Percentiles rank a stretch among this genome's conserved stretches.
Evolutionary conservation across 1,140 invertebrate species (phyloP).

Genomic region (Andricus grossulariae): DNA sequence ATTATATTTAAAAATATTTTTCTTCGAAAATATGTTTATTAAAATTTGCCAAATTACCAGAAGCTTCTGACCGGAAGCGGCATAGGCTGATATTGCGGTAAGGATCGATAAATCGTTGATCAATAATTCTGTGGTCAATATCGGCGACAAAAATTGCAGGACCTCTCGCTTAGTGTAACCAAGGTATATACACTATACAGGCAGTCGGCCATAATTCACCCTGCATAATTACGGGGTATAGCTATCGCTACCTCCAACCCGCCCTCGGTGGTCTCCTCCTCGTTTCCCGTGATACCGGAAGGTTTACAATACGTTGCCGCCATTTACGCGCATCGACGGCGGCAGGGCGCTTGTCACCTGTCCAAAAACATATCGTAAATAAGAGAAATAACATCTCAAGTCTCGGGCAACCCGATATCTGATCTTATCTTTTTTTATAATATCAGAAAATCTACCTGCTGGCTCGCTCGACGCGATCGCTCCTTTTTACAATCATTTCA

Average conservation of each 20-base stretch:
- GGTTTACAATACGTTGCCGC: slow-evolving; percentile 35
- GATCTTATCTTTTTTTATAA: neutral
- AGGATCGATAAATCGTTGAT: neutral
- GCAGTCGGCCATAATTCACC: slow-evolving; percentile 62
- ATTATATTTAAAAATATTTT: no score
- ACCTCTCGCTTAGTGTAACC: slow-evolving; percentile 42
- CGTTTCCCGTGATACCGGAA: slow-evolving; percentile 40
- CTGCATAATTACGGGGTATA: slow-evolving; percentile 62
- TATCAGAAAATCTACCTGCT: slow-evolving; percentile 9
- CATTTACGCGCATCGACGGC: slow-evolving; percentile 47
- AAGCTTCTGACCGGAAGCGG: neutral
- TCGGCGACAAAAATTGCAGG: neutral
- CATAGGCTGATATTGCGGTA: neutral
- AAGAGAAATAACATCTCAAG: slow-evolving; percentile 64
- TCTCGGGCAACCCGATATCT: slow-evolving; percentile 16
- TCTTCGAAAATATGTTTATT: no score
- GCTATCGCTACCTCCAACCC: slow-evolving; percentile 36
- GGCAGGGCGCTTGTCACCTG: slow-evolving; percentile 61
- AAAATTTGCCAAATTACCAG: no score
- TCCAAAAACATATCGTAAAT: slow-evolving; percentile 62
- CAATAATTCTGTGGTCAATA: neutral
- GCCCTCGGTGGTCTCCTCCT: slow-evolving; percentile 4
- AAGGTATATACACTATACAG: slow-evolving; percentile 47
- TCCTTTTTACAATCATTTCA: neutral
- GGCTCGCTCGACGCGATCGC: neutral